phyloP scores from a whole-genome alignment of 2,113 vertebrate species.

The Takifugu flavidus region DNA sequence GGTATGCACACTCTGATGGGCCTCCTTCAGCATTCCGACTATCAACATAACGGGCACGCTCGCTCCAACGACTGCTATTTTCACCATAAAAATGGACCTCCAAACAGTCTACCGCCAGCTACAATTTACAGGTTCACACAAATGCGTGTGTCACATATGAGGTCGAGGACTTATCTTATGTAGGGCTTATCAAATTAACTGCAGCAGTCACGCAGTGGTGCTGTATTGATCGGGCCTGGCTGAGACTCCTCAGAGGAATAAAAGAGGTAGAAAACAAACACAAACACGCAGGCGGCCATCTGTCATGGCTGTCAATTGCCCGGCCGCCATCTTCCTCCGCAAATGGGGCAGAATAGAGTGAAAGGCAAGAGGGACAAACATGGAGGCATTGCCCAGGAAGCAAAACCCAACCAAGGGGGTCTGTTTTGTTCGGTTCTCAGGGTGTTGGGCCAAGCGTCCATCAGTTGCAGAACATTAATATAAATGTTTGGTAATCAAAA shows the following conservation, averaged over 20 bases:
- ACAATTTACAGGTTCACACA: too few species aligned
- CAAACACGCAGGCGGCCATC: constrained; percentile 49
- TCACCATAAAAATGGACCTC: constrained; percentile 11
- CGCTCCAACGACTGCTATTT: neutral
- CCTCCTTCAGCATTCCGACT: constrained; percentile 13
- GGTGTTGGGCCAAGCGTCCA: too few species aligned
- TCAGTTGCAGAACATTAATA: too few species aligned
- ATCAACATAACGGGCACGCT: constrained; percentile 4
- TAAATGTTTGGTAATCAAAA: too few species aligned
- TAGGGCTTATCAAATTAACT: neutral
- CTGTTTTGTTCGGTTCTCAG: too few species aligned
- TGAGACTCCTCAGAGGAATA: constrained; percentile 24
- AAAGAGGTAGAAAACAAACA: constrained; percentile 47
- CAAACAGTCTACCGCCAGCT: constrained; percentile 5
- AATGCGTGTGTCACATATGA: neutral
- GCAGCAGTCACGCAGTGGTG: neutral
- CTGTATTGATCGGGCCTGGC: constrained; percentile 51
- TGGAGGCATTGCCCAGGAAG: constrained; percentile 16
- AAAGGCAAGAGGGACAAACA: constrained; percentile 24
- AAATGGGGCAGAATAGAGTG: constrained; percentile 62
- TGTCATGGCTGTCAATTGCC: constrained; percentile 63
- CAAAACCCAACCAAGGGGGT: constrained; percentile 16
- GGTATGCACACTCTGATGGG: constrained; percentile 21
- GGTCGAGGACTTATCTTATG: too few species aligned
- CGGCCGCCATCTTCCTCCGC: constrained; percentile 55